These are phyloP conservation scores for Molanna angustata DNA, from an alignment of 2,888 invertebrate genomes.

Conservation along the genomic window DNA sequence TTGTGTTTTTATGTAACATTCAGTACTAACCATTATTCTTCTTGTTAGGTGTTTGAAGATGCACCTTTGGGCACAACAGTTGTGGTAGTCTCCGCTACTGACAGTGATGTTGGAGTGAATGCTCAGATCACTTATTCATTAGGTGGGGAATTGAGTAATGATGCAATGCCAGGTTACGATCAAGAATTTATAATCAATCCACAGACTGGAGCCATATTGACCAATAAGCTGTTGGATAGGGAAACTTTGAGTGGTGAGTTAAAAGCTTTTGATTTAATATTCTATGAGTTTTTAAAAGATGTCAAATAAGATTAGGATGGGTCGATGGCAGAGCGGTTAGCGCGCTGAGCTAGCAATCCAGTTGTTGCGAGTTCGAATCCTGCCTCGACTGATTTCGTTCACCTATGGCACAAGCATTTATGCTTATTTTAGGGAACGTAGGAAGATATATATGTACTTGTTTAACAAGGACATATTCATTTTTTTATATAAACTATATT, in stretches of 20 bases:
- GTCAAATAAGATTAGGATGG: too few species aligned
- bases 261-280: not conserved
- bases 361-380: too few species aligned
- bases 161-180: slow-evolving; percentile 62
- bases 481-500: too few species aligned
- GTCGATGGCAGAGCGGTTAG: too few species aligned
- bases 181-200: slow-evolving; percentile 85
- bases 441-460: too few species aligned
- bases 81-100: slow-evolving; percentile 86
- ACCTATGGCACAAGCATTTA: too few species aligned
- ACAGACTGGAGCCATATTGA: slow-evolving; percentile 90
- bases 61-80: slow-evolving; percentile 89
- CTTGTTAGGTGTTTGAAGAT: slow-evolving; percentile 80
- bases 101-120: slow-evolving; percentile 93
- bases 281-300: too few species aligned
- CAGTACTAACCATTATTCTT: not conserved
- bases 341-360: too few species aligned
- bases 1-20: too few species aligned
- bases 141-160: slow-evolving; percentile 57
- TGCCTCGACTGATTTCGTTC: too few species aligned
- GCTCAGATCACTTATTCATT: slow-evolving; percentile 83
- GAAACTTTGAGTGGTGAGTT: slow-evolving; percentile 66
- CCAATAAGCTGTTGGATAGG: slow-evolving; percentile 80
- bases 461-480: too few species aligned
- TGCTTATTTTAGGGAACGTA: too few species aligned